Conservation (phyloP, 2,797 vertebrate genomes). For the Syncerus caffer region DNA sequence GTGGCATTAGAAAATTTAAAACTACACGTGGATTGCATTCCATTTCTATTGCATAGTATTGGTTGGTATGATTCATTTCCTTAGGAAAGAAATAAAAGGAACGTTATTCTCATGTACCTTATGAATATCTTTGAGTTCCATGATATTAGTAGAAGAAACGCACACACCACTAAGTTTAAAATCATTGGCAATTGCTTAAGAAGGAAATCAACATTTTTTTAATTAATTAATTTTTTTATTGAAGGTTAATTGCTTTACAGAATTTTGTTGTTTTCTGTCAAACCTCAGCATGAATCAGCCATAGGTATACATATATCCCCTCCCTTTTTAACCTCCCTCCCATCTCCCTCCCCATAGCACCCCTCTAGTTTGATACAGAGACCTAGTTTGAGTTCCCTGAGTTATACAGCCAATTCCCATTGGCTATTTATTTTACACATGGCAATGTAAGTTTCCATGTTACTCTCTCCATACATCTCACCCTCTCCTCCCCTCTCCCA, state of each 20-base stretch:
- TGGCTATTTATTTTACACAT: neutral
- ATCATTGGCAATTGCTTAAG: neutral
- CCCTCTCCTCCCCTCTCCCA: neutral
- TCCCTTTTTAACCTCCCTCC: neutral
- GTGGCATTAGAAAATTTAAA: neutral
- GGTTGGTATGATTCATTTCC: neutral
- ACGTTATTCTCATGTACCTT: neutral
- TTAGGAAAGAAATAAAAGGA: neutral
- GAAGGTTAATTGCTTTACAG: neutral
- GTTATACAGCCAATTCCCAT: accelerated
- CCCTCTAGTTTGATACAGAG: neutral
- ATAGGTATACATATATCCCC: neutral
- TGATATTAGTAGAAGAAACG: neutral
- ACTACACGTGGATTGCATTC: neutral
- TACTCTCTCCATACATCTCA: neutral
- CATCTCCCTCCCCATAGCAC: neutral
- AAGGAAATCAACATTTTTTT: neutral
- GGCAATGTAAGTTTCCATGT: neutral
- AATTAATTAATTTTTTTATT: neutral
- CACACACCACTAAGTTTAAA: neutral
- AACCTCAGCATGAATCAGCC: neutral
- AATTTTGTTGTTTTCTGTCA: neutral
- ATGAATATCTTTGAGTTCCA: neutral
- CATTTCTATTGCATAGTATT: neutral
- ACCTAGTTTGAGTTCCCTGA: neutral